Evolutionary conservation across 2,113 vertebrate species (phyloP), one percentile per base, ranked within the genome.

Genomic region (Carassius auratus): DNA sequence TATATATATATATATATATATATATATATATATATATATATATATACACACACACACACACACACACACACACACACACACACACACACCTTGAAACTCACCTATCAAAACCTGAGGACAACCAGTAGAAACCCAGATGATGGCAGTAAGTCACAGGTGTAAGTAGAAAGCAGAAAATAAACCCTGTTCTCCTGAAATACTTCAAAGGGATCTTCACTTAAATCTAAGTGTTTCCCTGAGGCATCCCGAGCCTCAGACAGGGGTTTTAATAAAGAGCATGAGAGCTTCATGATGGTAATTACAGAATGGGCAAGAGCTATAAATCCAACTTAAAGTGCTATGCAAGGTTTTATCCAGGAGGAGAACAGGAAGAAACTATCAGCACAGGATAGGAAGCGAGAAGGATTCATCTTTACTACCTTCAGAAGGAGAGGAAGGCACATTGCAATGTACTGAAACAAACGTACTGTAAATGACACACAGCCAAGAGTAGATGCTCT

Each of bases 211-310:
- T 77, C 77, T 71, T 80, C 66, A 55, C 74, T 85, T 61, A 45
- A 86, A 76, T 55, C 74, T 8, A 84, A 88, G 83, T 84, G 87
- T 84, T 73, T 88, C 87, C 84, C 87, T 79, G 57, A 55, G 87
- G 88, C 84, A 79, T 81, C 26, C n/a, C 21, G 85, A 81, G 80
- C 79, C 68, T 50, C 66, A 87, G 83, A 86, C 81, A 71, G 75
- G 86, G 79, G 78, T 86, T 89, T 89, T 87, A 89, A 86, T 89
- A 87, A 85, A 87, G 75, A 85, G 79, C 83, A 85, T 85, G 81
- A 84, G 85, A 86, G 88, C 84, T 93, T 93, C 90, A 88, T 91
- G 87, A 89, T 87, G 84, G 89, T 92, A 91, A 92, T 92, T 92
- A 91, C 87, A 90, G 87, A 81, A 42, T 86, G 89, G 77, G 84